Percentiles rank a stretch among this genome's conserved stretches.
Conservation (phyloP, 2,888 invertebrate species). For the Heteromurus nitidus region DNA sequence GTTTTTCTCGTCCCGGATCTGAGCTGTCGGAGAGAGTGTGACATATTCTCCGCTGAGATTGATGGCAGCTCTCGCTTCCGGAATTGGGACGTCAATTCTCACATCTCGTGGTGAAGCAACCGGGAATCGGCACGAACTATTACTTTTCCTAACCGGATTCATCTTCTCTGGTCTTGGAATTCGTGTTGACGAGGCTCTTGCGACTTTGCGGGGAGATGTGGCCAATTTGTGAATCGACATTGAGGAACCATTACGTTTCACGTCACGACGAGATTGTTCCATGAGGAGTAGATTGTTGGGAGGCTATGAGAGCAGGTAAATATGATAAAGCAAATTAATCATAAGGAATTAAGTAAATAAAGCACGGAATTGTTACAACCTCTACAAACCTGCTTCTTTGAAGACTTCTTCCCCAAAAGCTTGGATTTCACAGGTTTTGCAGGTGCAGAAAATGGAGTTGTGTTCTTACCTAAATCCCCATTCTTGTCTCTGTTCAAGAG, state of each 20-base stretch:
- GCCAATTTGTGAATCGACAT: constrained; percentile 67
- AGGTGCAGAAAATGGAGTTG: constrained; percentile 41
- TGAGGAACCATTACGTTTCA: constrained; percentile 36
- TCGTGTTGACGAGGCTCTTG: constrained; percentile 32
- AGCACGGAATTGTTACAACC: no score
- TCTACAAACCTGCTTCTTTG: constrained; percentile 64
- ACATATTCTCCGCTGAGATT: constrained; percentile 65
- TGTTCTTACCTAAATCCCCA: constrained; percentile 24
- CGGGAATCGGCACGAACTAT: constrained; percentile 41
- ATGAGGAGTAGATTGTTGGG: constrained; percentile 28
- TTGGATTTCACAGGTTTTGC: constrained; percentile 41
- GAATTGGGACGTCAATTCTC: background rate
- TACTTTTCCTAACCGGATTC: constrained; percentile 32
- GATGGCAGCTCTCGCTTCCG: background rate
- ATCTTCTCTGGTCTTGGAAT: constrained; percentile 50
- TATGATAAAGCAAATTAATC: background rate
- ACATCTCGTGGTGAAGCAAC: background rate
- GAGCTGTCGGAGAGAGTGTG: constrained; percentile 52
- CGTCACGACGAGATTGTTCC: background rate
- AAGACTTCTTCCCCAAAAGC: constrained; percentile 64
- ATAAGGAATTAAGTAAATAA: no score
- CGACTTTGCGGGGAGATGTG: constrained; percentile 61
- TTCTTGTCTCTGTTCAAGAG: constrained; percentile 42
- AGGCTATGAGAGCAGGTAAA: background rate
- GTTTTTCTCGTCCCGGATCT: constrained; percentile 61